Evolutionary conservation across 1,140 invertebrate species (phyloP), one percentile per base, ranked within the genome.

Genomic region (Mactra quadrangularis): DNA sequence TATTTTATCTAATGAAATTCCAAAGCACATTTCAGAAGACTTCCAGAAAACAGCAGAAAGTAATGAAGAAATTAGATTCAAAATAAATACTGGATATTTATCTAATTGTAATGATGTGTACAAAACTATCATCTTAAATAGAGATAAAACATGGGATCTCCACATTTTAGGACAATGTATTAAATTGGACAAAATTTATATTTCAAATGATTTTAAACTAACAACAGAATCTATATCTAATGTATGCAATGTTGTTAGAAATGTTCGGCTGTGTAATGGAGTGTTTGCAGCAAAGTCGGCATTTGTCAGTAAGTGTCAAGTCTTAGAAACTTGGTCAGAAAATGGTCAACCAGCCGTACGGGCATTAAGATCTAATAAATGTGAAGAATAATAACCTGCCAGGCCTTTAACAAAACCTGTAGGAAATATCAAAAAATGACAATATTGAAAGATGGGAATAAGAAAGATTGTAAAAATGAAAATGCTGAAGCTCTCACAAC

Each of bases 261-360:
- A 45, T 25, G 25, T 79, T n/a, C 11, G 6, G 25, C 50, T 79
- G 11, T 79, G 76, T 45, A 3, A 22, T 22, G 62, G 76, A n/a
- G 52, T 79, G 1, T 9, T 9, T 33, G 15, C 57, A 13, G 27
- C 15, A 15, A 79, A 68, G 25, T 38, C 41, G 38, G 25, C 41
- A 3, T 3, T 31, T 15, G 19, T 57, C 27, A 71, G 17, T 29
- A n/a, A 64, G 13, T 71, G 57, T 55, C 77, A 81, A 31, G 41
- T 50, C 31, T 9, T 81, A 3, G 77, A 81, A 47, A 6, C 57
- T 29, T 22, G 9, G 1, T 2, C 60, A 17, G 45, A 19, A 15
- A 22, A 22, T 13, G 31, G 13, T 27, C n/a, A 25, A 7, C 45
- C 27, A 22, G 41, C 25, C n/a, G 33, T 25, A 25, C 11, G 31